Evolutionary conservation across 37 sponge, comb jelly and placozoan genomes (phyloP).

Genomic region (Diacarnus erythraeanus): DNA sequence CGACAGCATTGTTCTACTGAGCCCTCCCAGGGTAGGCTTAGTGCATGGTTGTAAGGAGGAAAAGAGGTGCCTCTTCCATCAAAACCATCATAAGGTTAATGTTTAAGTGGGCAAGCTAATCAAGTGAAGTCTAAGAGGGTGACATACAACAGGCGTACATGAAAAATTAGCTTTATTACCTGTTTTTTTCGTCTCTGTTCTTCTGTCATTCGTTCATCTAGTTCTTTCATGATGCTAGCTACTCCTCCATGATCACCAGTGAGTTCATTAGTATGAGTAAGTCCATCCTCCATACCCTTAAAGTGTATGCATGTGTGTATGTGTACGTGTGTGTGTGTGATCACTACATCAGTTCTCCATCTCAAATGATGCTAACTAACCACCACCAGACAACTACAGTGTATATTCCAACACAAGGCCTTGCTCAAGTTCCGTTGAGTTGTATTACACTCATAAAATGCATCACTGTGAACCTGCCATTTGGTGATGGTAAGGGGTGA

Average conservation of each 20-base stretch:
- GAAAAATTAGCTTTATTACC: conserved; percentile 1
- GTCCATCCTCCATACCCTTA: not conserved
- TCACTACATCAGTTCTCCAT: not conserved
- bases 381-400: too few species aligned
- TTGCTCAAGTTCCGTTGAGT: too few species aligned
- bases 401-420: too few species aligned
- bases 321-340: not conserved
- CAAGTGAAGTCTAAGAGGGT: not conserved
- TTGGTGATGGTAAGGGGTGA: not conserved
- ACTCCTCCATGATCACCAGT: not conserved
- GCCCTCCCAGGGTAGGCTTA: too few species aligned
- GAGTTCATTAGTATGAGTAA: not conserved
- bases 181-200: not conserved
- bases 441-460: too few species aligned
- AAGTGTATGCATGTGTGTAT: not conserved
- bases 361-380: too few species aligned
- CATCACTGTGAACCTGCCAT: too few species aligned
- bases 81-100: too few species aligned
- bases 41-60: too few species aligned
- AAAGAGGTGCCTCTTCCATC: too few species aligned
- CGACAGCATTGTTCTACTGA: too few species aligned
- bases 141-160: not conserved
- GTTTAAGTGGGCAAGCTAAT: too few species aligned
- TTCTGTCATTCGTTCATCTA: not conserved
- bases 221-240: not conserved